A percentile compares a stretch with the other conserved stretches of the same genome.
Conservation (phyloP, 2,113 vertebrate genomes). For the Sylvietta virens region DNA sequence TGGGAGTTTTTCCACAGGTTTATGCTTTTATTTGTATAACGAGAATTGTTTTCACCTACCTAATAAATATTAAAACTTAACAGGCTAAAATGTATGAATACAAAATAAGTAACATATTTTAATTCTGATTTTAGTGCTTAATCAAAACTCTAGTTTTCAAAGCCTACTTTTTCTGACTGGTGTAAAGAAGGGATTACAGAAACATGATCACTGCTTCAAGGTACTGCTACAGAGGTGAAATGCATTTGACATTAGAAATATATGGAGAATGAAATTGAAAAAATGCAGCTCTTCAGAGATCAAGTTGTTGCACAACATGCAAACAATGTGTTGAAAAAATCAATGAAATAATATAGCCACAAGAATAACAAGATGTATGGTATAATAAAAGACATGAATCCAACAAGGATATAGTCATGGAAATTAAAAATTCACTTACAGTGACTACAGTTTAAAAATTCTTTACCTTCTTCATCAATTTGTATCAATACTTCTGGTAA, state of each 20-base stretch:
- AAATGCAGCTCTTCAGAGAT: neutral
- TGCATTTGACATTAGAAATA: neutral
- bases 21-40: neutral
- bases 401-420: neutral
- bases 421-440: neutral
- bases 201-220: rapidly evolving
- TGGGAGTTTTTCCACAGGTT: neutral
- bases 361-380: neutral
- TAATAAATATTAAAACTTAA: neutral
- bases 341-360: neutral
- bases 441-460: neutral
- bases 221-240: neutral
- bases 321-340: neutral
- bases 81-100: neutral
- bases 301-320: neutral
- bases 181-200: neutral
- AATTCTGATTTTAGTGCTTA: neutral
- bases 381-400: neutral
- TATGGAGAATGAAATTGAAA: neutral
- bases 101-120: neutral
- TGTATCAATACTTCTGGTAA: neutral
- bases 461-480: neutral
- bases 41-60: neutral
- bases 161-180: neutral
- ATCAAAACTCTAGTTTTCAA: neutral